Evolutionary conservation across 1,140 invertebrate genomes (phyloP).

Genomic region (Drosophila sucinea): DNA sequence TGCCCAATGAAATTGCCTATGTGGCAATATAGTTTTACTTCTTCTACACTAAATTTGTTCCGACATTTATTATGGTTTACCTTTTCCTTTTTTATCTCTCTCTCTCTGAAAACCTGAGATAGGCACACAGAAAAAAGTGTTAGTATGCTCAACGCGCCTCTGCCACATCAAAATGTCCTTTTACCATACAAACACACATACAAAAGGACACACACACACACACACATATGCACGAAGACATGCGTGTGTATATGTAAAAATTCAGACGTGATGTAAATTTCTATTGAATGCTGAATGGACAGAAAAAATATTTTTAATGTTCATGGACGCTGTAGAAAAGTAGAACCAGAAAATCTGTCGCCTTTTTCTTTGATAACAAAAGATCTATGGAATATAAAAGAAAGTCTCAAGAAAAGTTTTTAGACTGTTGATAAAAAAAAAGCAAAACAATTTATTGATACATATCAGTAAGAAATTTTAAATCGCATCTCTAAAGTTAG

Average conservation of each 20-base stretch:
- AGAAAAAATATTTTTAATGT: constrained; percentile 79
- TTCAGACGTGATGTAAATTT: constrained; percentile 80
- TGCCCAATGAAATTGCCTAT: constrained; percentile 71
- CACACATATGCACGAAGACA: constrained; percentile 19
- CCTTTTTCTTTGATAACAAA: neutral
- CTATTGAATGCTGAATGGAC: constrained; percentile 80
- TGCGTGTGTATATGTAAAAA: constrained; percentile 61
- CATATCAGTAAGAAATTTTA: no score
- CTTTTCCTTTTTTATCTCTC: constrained; percentile 33
- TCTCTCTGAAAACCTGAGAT: constrained; percentile 68
- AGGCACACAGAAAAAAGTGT: constrained; percentile 73
- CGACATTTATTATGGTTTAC: constrained; percentile 69
- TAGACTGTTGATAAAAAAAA: no score
- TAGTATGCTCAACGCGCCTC: constrained; percentile 71
- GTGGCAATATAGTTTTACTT: constrained; percentile 58
- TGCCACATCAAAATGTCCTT: constrained; percentile 69
- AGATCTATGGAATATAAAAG: neutral
- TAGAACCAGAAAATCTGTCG: neutral
- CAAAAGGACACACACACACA: constrained; percentile 22
- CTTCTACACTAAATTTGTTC: constrained; percentile 17
- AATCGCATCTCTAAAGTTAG: no score
- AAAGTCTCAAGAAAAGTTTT: neutral
- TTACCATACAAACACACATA: constrained; percentile 40
- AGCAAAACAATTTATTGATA: no score
- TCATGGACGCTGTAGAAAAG: constrained; percentile 34